Conservation (phyloP, 37 sponge, comb jelly and placozoan genomes). For the Bolinopsis microptera region DNA sequence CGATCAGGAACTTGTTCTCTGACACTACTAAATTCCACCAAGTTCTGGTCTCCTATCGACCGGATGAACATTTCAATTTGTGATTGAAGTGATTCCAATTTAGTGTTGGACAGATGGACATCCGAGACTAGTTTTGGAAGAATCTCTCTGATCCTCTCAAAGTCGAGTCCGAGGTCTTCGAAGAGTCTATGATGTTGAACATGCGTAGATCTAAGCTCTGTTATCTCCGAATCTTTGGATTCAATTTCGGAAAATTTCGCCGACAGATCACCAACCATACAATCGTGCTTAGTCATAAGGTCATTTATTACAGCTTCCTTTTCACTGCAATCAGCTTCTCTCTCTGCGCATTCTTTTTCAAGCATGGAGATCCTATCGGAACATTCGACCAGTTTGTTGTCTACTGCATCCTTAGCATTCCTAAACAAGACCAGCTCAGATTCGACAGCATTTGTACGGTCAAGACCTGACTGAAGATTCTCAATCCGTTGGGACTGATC, state of each 20-base stretch:
- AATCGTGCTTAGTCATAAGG: neutral
- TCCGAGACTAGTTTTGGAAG: neutral
- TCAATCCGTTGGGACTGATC: neutral
- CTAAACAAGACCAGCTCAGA: neutral
- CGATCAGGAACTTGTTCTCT: neutral
- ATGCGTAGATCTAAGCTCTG: neutral
- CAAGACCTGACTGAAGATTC: neutral
- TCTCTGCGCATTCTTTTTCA: neutral
- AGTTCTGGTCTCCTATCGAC: neutral
- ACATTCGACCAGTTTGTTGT: neutral
- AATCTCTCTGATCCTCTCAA: neutral
- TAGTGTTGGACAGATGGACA: neutral
- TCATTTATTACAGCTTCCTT: neutral
- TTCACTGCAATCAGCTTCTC: neutral
- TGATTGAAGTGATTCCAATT: neutral
- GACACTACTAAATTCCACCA: neutral
- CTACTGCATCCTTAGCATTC: neutral
- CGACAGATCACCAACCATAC: neutral
- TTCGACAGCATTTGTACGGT: neutral
- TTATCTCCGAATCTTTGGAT: neutral
- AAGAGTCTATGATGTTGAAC: neutral
- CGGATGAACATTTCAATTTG: neutral
- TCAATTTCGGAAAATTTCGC: neutral
- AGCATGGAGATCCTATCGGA: neutral
- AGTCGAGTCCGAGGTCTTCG: slow-evolving; percentile 18